Evolutionary conservation across 2,888 invertebrate species (phyloP), one percentile per base, ranked within the genome.

Genomic region (Pachydiplax longipennis): DNA sequence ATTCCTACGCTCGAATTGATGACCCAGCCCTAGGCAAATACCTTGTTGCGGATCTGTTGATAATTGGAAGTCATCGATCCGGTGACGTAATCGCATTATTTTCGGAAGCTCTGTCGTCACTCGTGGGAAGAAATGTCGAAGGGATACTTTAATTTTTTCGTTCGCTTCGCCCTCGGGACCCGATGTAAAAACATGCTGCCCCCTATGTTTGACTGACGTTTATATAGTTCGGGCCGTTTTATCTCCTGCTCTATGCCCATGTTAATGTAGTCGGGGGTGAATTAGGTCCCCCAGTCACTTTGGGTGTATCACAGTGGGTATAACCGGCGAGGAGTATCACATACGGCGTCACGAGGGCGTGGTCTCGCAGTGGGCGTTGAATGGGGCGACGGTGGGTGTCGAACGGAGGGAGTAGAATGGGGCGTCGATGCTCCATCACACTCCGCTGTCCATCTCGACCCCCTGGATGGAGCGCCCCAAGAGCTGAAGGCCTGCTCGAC

Each of bases 221-320:
- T 53, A 53, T 53, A 53, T 8, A 25, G 61, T 87, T 31, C 87
- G 22, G 35, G 87, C 0, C 22, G 37, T 37, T 58, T 58, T 37
- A 31, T 31, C 25, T 73, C 13, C 31, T 53, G 53, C 73, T 10
- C 73, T 73, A 73, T 8, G 82, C 12, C 82, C 25, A n/a, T 48
- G 82, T 40, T 22, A 73, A n/a, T 44, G 83, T 58, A 58, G 58
- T n/a, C 44, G 58, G 58, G 58, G 83, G 73, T 73, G 22, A 37
- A 61, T 87, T 87, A 61, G 61, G 61, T 53, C n/a, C 87, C 87
- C 87, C 37, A 5, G 25, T 53, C 53, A 31, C 61, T 58, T 61
- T 37, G 37, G 5, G 87, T 61, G 87, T 87, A 87, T 87, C 87
- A 87, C 87, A 87, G 61, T 87, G n/a, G 37, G 87, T 61, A 87